Evolutionary conservation across 2,797 vertebrate species (phyloP), one percentile per base, ranked within the genome.

Genomic region (Spinus pinus): DNA sequence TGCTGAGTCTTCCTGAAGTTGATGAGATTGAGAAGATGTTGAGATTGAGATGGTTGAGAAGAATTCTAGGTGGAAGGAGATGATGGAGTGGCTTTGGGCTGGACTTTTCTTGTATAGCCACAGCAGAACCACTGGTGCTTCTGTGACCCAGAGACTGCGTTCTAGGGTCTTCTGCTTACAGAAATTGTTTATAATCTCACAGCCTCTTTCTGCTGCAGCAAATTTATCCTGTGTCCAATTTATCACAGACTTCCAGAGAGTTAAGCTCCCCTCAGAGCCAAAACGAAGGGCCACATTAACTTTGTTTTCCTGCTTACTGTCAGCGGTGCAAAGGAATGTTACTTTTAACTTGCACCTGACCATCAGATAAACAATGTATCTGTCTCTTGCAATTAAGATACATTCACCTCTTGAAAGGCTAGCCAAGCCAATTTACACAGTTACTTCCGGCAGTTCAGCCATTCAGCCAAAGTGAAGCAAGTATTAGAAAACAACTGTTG

Each of bases 401-500:
- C 27, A 39, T 24, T 56, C 21, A 57, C 25, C 3, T n/a, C 30
- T 3, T 0, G 1, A 82, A 60, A 24, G 9, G 24, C 24, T 28
- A 74, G 66, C 6, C 56, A 41, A 88, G 57, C 3, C 10, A 67
- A 58, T 5, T 2, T 0, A 81, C 4, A n/a, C 0, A 3, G 20
- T 30, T 28, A 13, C 24, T 64, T 71, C 18, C 31, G 12, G 10
- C 14, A 33, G 10, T 50, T 74, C 25, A 79, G 41, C 33, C 44
- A 86, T 11, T 2, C 28, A 47, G 37, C 13, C 41, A 31, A 60
- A 51, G 31, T 54, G 17, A n/a, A 7, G 16, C 37, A 72, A 88
- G 8, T 13, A 51, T 6, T 35, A 53, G 5, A 10, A 33, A 46
- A 28, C 17, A 81, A 47, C 12, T 47, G 14, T 30, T 39, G 2